Evolutionary conservation across 1,140 invertebrate species (phyloP), one percentile per base, ranked within the genome.

Genomic region (Ephestia elutella): DNA sequence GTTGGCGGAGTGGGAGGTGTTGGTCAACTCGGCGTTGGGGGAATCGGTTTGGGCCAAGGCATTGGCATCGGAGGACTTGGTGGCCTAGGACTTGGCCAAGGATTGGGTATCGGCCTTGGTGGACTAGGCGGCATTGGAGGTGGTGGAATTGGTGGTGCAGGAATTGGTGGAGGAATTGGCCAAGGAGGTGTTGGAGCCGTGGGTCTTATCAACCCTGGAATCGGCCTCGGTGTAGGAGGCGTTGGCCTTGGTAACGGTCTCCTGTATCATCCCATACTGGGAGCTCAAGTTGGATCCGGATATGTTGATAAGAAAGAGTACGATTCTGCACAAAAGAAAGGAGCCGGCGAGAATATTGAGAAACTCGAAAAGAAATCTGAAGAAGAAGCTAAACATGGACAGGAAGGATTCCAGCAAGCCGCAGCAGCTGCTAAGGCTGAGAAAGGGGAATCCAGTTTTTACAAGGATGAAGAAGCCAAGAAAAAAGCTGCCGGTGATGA

Each of bases 401-500:
- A 89, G 56, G 87, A 90, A 80, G 91, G 90, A 38, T 91, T 81
- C 63, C 83, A 85, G 49, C 82, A 90, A 65, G 90, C 85, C 18
- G 70, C 88, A 32, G 85, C 83, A 5, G 87, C 80, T 7, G 80
- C 86, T 13, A 90, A 90, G 61, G 89, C 86, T 59, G 81, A 82
- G 57, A 90, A 91, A 64, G 90, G 89, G 30, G 89, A 91, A 63
- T 83, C 89, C 1, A 91, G 90, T 13, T 90, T 88, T 58, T 91
- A 90, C 63, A 90, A 89, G 68, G 87, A 90, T 54, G 86, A 90
- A 63, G 83, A 89, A 63, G 91, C 90, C 0, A 90, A 86, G 57
- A 91, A 91, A 61, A 91, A 91, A 76, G 75, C 89, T 3, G 81
- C 83, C 1, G 90, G 90, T 54, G 90, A 92, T 75, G 90, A 90